phyloP scores from a whole-genome alignment of 2,888 invertebrate genomes.

The Ernsta delagoae region DNA sequence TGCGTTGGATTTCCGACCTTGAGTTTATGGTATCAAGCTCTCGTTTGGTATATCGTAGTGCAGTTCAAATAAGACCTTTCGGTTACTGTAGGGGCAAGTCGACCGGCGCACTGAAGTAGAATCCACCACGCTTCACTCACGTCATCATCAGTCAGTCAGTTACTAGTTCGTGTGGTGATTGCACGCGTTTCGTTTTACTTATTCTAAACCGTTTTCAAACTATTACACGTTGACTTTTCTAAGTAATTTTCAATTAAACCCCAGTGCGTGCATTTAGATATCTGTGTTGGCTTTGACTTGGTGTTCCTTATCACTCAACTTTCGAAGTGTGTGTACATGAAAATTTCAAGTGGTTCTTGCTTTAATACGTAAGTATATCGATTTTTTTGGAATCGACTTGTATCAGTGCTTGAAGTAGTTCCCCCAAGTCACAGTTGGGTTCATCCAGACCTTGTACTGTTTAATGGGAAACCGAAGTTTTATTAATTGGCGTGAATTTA shows the following conservation, averaged over 20 bases:
- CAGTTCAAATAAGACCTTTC: constrained; percentile 49
- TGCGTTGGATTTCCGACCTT: constrained; percentile 1
- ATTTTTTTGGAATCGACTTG: constrained; percentile 29
- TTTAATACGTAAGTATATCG: constrained; percentile 57
- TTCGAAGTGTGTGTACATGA: constrained; percentile 49
- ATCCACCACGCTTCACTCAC: constrained; percentile 52
- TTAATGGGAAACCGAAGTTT: constrained; percentile 32
- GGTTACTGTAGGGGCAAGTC: constrained; percentile 41
- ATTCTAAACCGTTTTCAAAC: constrained; percentile 45
- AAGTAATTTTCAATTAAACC: constrained; percentile 46
- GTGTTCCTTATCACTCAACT: constrained; percentile 31
- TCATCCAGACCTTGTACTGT: not conserved
- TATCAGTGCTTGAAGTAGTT: constrained; percentile 14
- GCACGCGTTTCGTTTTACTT: constrained; percentile 47
- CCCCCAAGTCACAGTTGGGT: constrained; percentile 15
- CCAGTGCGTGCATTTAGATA: constrained; percentile 52
- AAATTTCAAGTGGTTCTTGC: constrained; percentile 52
- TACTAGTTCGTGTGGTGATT: constrained; percentile 48
- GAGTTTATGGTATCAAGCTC: not conserved
- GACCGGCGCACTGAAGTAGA: constrained; percentile 54
- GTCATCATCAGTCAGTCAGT: constrained; percentile 69
- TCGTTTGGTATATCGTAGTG: constrained; percentile 4
- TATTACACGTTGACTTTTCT: constrained; percentile 54
- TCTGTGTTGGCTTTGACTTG: constrained; percentile 51
- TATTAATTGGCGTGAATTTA: constrained; percentile 44